These are phyloP conservation scores for Scytalopus superciliaris DNA, from an alignment of 2,113 vertebrate species.

Conservation along the genomic window DNA sequence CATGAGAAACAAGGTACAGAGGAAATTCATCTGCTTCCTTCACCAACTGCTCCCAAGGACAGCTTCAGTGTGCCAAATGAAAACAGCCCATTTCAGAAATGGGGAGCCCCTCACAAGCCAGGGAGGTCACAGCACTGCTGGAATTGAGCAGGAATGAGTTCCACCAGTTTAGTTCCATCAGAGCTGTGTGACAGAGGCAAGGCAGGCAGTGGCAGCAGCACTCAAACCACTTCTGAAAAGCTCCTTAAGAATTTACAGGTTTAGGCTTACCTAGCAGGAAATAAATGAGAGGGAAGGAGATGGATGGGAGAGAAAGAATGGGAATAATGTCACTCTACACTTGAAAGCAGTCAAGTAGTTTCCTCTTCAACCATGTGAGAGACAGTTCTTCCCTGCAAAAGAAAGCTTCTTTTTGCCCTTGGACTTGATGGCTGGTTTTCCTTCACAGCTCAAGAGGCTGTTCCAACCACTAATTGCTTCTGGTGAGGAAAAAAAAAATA, in stretches of 20 bases:
- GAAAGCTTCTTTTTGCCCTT: neutral
- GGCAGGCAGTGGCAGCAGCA: neutral
- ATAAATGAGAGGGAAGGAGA: neutral
- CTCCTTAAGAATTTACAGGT: neutral
- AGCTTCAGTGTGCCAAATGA: neutral
- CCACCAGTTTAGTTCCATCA: neutral
- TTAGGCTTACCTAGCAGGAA: neutral
- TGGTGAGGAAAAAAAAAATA: neutral
- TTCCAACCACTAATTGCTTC: constrained; percentile 18
- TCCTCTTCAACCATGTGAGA: neutral
- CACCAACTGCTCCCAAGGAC: neutral
- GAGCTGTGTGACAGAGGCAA: neutral
- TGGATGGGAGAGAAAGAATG: neutral
- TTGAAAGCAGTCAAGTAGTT: neutral
- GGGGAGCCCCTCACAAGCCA: neutral
- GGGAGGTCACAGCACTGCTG: neutral
- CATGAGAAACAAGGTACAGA: neutral
- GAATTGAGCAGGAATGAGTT: neutral
- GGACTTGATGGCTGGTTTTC: neutral
- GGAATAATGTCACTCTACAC: neutral
- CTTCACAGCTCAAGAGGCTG: constrained; percentile 1
- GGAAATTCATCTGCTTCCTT: neutral
- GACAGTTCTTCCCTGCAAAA: neutral
- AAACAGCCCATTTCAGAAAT: neutral
- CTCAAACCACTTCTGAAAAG: neutral